Conservation (phyloP, 2,113 vertebrate species). For the Hiodon alosoides region DNA sequence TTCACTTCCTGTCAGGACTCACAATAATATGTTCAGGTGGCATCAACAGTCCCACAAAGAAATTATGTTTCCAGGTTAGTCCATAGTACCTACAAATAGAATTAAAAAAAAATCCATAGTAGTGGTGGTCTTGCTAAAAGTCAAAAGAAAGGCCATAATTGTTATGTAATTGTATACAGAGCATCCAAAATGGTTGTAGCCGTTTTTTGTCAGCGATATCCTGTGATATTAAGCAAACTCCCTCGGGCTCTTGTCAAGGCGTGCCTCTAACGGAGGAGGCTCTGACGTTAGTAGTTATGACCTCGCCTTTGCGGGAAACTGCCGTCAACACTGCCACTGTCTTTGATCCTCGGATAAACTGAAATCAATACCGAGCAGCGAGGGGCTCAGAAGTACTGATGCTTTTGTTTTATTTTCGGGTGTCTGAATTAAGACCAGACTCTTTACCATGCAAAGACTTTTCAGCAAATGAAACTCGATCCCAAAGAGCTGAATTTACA, state of each 20-base stretch:
- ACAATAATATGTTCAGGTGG: conserved; percentile 58
- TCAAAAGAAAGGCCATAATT: too few relatives aligned
- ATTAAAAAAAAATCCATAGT: not conserved
- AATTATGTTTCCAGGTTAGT: not conserved
- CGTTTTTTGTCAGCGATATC: not conserved
- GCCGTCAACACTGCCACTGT: not conserved
- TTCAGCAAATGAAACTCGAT: too few relatives aligned
- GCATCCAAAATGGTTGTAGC: too few relatives aligned
- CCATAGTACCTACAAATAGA: not conserved
- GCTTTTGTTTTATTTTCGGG: conserved; percentile 23
- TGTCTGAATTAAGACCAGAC: conserved; percentile 6
- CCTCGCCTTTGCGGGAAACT: not conserved
- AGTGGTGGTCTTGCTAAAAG: too few relatives aligned
- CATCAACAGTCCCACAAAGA: conserved; percentile 2
- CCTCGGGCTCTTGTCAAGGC: not conserved
- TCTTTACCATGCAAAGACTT: not conserved
- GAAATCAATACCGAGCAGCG: conserved; percentile 26
- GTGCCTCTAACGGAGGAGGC: not conserved
- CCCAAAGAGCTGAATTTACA: too few relatives aligned
- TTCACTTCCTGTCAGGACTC: conserved; percentile 50
- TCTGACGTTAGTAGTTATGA: not conserved
- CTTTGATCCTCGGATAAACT: conserved; percentile 4
- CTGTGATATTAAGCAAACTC: not conserved
- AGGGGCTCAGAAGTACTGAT: conserved; percentile 17
- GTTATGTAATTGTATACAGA: not conserved